Conservation (phyloP, 1,140 invertebrate genomes). For the Ruditapes philippinarum region DNA sequence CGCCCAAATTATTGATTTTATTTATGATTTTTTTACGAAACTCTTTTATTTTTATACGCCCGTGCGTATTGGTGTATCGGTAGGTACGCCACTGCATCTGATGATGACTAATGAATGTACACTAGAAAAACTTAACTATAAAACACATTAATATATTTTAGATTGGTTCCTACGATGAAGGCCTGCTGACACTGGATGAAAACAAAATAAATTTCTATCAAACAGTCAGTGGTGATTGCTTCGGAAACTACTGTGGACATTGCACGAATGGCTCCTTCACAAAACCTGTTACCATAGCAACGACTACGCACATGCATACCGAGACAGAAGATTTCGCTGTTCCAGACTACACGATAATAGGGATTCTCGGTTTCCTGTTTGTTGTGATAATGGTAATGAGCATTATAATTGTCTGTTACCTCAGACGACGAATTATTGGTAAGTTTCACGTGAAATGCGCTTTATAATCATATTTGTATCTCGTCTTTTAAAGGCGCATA, state of each 20-base stretch:
- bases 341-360: slow-evolving; percentile 71
- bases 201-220: slow-evolving; percentile 63
- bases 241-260: slow-evolving; percentile 42
- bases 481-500: no score
- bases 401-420: slow-evolving; percentile 65
- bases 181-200: slow-evolving; percentile 27
- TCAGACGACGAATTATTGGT: slow-evolving; percentile 69
- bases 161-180: slow-evolving; percentile 73
- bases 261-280: slow-evolving; percentile 33
- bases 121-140: no score
- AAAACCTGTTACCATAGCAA: not conserved
- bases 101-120: no score
- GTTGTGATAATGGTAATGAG: slow-evolving; percentile 66
- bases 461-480: no score
- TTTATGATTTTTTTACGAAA: no score
- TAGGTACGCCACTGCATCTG: no score
- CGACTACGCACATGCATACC: not conserved
- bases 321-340: slow-evolving; percentile 51
- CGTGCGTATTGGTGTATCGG: no score
- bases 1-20: no score
- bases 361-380: slow-evolving; percentile 64
- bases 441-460: no score
- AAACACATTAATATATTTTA: no score
- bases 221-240: slow-evolving; percentile 49
- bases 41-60: no score